phyloP scores from a whole-genome alignment of 2,888 invertebrate species.

The Scaptomyza tumidula region DNA sequence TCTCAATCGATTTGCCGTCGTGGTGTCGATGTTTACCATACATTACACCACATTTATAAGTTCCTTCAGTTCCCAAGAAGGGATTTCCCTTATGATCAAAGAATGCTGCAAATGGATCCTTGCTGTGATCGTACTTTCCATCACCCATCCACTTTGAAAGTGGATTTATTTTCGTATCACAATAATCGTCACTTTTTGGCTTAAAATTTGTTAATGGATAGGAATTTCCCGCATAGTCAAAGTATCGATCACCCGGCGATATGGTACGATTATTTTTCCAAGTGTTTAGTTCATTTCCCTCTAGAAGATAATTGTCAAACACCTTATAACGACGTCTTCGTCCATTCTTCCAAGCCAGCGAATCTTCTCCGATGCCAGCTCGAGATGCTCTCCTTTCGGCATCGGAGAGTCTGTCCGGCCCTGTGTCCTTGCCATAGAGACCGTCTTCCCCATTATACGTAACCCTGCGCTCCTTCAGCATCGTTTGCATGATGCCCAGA shows the following conservation, averaged over 20 bases:
- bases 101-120: neutral
- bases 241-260: neutral
- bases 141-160: neutral
- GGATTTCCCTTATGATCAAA: neutral
- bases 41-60: no score
- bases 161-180: neutral
- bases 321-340: constrained; percentile 15
- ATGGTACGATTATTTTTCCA: neutral
- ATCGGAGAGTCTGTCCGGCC: neutral
- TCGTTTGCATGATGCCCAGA: constrained; percentile 32
- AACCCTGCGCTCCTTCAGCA: constrained; percentile 4
- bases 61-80: neutral
- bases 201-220: neutral
- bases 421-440: neutral
- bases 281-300: neutral
- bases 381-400: neutral
- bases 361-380: constrained; percentile 36
- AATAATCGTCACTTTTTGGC: neutral
- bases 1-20: no score
- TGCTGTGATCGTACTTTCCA: neutral
- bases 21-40: no score
- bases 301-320: neutral
- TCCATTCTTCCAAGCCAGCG: constrained; percentile 31
- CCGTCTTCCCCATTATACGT: neutral
- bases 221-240: neutral